These are phyloP conservation scores for Pachycephala philippinensis DNA, from an alignment of 2,113 vertebrate species.

Conservation along the genomic window DNA sequence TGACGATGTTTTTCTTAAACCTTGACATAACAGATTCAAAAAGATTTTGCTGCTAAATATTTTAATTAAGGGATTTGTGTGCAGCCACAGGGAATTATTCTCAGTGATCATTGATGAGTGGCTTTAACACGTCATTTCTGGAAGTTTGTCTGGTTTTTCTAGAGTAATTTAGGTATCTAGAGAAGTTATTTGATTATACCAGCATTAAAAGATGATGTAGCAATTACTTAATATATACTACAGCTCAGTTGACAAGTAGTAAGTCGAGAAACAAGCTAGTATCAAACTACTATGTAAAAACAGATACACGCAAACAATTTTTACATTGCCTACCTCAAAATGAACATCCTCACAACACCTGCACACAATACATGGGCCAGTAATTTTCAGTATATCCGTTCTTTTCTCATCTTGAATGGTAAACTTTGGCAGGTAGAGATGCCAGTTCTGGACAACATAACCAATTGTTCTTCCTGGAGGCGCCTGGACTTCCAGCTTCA, in stretches of 20 bases:
- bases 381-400: conserved; percentile 82
- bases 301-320: background rate
- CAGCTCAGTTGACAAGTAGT: background rate
- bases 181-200: background rate
- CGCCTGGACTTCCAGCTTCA: conserved; percentile 87
- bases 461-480: conserved; percentile 87
- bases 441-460: conserved; percentile 87
- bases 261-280: background rate
- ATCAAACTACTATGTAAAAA: background rate
- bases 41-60: background rate
- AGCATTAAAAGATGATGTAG: background rate
- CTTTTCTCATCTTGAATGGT: conserved; percentile 80
- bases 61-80: background rate
- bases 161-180: background rate
- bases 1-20: background rate
- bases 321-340: conserved; percentile 82
- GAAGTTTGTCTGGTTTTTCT: background rate
- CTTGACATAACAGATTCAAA: background rate
- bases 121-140: background rate
- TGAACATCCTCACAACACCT: conserved; percentile 85
- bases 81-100: background rate
- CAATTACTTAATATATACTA: background rate
- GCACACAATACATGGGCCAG: conserved; percentile 85
- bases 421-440: conserved; percentile 86
- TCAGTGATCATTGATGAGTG: background rate